phyloP scores from a whole-genome alignment of 2,113 vertebrate genomes.

The Mobula birostris region DNA sequence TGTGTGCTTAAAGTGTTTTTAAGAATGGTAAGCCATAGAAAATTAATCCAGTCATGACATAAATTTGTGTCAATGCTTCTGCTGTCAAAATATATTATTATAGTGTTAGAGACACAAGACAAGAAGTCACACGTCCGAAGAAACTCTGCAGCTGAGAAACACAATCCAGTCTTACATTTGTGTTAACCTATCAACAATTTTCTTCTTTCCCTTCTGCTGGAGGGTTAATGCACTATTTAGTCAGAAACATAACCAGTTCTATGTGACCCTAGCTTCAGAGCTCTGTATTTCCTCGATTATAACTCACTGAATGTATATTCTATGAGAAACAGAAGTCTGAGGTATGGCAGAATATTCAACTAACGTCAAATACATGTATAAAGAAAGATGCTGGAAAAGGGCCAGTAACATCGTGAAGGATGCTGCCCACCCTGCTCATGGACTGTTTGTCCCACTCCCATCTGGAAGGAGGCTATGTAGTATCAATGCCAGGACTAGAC shows the following conservation, averaged over 20 bases:
- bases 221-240: not conserved
- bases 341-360: not conserved
- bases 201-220: not conserved
- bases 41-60: not conserved
- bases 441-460: too few relatives aligned
- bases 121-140: not conserved
- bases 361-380: too few relatives aligned
- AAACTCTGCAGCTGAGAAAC: not conserved
- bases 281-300: not conserved
- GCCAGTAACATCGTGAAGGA: too few relatives aligned
- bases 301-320: not conserved
- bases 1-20: not conserved
- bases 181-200: not conserved
- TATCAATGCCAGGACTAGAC: too few relatives aligned
- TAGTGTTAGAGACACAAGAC: not conserved
- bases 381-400: too few relatives aligned
- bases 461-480: too few relatives aligned
- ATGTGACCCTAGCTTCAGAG: not conserved
- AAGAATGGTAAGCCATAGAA: not conserved
- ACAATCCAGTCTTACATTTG: not conserved
- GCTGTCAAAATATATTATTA: not conserved
- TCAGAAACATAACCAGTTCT: not conserved
- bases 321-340: not conserved
- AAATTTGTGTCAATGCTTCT: not conserved
- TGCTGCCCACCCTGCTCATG: too few relatives aligned